These are phyloP conservation scores for Penaeus japonicus DNA, from an alignment of 1,140 invertebrate genomes.

Conservation along the genomic window DNA sequence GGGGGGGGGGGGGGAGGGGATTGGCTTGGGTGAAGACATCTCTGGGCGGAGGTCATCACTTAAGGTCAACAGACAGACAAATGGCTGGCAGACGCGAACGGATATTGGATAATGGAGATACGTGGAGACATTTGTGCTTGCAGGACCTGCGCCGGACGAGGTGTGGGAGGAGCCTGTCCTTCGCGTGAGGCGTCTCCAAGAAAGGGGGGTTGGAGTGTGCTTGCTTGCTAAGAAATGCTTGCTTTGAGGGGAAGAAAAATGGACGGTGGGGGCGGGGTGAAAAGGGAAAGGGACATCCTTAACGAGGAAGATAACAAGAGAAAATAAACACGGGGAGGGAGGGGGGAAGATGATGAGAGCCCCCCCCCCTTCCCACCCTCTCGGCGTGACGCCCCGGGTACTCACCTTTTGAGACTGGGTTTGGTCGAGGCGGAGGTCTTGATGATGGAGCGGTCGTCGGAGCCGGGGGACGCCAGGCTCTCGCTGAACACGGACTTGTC, in stretches of 20 bases:
- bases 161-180: no score
- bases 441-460: slow-evolving; percentile 47
- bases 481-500: slow-evolving; percentile 57
- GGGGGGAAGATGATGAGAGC: not conserved
- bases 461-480: slow-evolving; percentile 33
- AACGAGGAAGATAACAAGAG: not conserved
- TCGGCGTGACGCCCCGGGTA: not conserved
- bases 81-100: no score
- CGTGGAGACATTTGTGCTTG: no score
- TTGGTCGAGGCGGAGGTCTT: slow-evolving; percentile 63
- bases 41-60: no score
- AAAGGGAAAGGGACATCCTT: not conserved
- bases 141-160: no score
- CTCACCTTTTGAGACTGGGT: slow-evolving; percentile 72
- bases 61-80: no score
- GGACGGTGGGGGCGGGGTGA: not conserved
- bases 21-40: not conserved
- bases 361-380: not conserved
- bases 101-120: no score
- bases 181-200: no score
- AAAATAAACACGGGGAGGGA: not conserved
- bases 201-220: no score
- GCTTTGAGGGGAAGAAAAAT: no score
- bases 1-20: not conserved
- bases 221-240: no score